Conservation (phyloP, 2,797 vertebrate species). For the Thaleichthys pacificus region DNA sequence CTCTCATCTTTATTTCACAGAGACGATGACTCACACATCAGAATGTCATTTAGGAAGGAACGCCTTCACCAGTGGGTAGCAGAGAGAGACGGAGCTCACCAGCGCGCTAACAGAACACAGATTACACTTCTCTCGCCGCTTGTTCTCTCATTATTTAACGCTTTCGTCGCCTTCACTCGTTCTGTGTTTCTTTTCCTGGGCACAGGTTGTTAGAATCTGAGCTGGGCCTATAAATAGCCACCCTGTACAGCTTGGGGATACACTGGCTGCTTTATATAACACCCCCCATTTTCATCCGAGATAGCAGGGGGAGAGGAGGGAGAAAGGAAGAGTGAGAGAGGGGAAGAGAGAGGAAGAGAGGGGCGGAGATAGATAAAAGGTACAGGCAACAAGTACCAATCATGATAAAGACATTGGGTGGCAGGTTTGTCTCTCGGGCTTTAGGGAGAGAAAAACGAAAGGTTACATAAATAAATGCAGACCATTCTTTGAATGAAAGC, state of each 20-base stretch:
- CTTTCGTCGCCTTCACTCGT: not conserved
- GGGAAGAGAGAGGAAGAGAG: not conserved
- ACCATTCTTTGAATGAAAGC: conserved; percentile 29
- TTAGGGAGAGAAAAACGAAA: conserved; percentile 17
- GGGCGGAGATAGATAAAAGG: not conserved
- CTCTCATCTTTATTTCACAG: not conserved
- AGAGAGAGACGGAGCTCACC: not conserved
- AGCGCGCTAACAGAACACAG: not conserved
- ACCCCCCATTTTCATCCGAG: conserved; percentile 18
- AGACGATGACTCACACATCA: conserved; percentile 7
- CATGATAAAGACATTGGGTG: conserved; percentile 37
- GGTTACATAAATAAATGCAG: conserved; percentile 32
- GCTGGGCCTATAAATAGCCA: conserved; percentile 58
- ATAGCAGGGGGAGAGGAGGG: not conserved
- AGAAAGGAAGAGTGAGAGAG: conserved; percentile 1
- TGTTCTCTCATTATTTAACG: conserved; percentile 18
- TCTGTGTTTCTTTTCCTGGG: conserved; percentile 13
- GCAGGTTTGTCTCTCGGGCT: conserved; percentile 36
- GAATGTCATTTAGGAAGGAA: not conserved
- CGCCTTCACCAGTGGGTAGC: not conserved
- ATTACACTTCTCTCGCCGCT: conserved; percentile 3
- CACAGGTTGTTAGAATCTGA: conserved; percentile 53
- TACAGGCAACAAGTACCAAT: conserved; percentile 4
- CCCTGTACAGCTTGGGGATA: conserved; percentile 36
- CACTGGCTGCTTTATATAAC: conserved; percentile 41